A percentile compares a stretch with the other conserved stretches of the same genome.
Conservation (phyloP, 2,113 vertebrate species). For the Daphoenositta chrysoptera region DNA sequence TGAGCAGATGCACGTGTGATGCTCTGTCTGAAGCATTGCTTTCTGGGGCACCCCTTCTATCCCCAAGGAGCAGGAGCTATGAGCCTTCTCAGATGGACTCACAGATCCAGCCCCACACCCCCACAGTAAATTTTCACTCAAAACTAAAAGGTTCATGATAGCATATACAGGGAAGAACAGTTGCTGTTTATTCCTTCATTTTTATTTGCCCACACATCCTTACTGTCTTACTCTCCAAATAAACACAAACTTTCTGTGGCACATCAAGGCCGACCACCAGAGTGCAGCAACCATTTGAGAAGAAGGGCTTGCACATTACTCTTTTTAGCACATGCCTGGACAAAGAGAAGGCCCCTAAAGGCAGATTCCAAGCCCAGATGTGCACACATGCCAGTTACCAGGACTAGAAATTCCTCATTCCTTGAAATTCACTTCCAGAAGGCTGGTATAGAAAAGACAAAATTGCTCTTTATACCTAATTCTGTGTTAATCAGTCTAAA, state of each 20-base stretch:
- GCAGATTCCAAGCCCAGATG: not conserved
- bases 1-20: not conserved
- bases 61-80: rapidly evolving
- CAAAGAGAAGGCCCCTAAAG: not conserved
- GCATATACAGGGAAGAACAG: rapidly evolving
- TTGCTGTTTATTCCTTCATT: not conserved
- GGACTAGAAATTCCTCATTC: not conserved
- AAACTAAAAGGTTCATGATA: not conserved
- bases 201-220: not conserved
- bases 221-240: not conserved
- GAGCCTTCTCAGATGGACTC: not conserved
- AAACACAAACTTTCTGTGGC: not conserved
- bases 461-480: not conserved
- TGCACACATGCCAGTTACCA: not conserved
- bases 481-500: not conserved
- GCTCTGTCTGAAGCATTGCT: not conserved
- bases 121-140: not conserved
- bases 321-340: not conserved
- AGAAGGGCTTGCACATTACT: not conserved
- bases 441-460: not conserved
- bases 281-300: constrained; percentile 21
- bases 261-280: not conserved
- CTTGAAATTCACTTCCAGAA: not conserved
- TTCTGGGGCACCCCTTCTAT: not conserved
- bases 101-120: not conserved